Evolutionary conservation across 2,113 vertebrate species (phyloP), one percentile per base, ranked within the genome.

Genomic region (Tetrax tetrax): DNA sequence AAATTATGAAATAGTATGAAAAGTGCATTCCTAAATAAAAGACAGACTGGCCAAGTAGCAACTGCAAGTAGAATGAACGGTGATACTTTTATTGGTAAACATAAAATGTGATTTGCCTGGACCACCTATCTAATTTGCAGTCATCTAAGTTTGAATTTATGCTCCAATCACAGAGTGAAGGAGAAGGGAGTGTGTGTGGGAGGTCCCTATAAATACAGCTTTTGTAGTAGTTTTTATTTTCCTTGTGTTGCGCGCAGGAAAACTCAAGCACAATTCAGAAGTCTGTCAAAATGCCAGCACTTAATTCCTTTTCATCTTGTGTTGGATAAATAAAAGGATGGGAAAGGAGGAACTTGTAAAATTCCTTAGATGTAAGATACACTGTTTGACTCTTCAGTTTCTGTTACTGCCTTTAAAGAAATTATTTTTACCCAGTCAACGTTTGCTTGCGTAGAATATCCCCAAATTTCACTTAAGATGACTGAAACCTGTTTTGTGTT

Each of bases 81-180:
- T 81, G 92, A 95, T 96, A 89, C 90, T 95, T 96, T 89, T 95
- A 93, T 57, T 69, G 70, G 28, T 61, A 43, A 81, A 80, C 86
- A 78, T 92, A 95, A 95, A 93, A 70, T 71, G 66, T 69, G 69
- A 29, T 90, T 87, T 94, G 54, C 38, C 41, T 77, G 63, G 68
- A 57, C 70, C 74, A 81, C 81, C 17, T 89, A 69, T 93, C 50
- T 86, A 92, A 78, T 92, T 90, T 90, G 81, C 56, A 90, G 92
- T 83, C 83, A 38, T 63, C 48, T 25, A 8, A 10, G 33, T 86
- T 53, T 92, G 81, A 75, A 95, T 95, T 95, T 94, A 87, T 93
- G 93, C 48, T 84, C 68, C 16, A 63, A 75, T 84, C 71, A 43
- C 1, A 1, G 41, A 81, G 80, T 37, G 61, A 51, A 81, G 79